Percentiles rank a stretch among this genome's conserved stretches.
These are phyloP conservation scores for Etia nguti DNA, from an alignment of 2,113 vertebrate species.

Conservation along the genomic window DNA sequence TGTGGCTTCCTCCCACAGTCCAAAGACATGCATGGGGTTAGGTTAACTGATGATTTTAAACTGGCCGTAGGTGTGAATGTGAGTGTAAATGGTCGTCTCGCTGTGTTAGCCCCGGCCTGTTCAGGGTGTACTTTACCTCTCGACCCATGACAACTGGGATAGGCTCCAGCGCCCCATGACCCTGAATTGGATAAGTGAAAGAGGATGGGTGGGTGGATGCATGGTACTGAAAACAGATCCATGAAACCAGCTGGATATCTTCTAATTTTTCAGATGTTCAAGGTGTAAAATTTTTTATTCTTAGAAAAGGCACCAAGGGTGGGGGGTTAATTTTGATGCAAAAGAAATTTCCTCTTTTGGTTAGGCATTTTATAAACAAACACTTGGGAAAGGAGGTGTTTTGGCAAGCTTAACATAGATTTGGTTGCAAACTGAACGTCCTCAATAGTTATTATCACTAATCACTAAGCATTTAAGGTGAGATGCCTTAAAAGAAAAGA, in stretches of 20 bases:
- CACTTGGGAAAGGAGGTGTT: neutral
- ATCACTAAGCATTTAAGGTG: neutral
- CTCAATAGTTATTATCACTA: neutral
- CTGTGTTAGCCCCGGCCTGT: neutral
- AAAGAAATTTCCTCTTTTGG: accelerated
- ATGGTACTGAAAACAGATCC: neutral
- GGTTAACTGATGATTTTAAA: neutral
- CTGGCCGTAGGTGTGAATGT: neutral
- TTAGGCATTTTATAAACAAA: accelerated
- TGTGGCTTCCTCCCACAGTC: neutral
- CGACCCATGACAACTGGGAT: neutral
- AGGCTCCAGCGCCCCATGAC: accelerated
- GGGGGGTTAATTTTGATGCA: accelerated
- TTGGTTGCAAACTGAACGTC: neutral
- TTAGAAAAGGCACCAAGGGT: neutral
- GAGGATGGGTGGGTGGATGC: neutral
- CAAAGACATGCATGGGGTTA: neutral
- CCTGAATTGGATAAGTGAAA: neutral
- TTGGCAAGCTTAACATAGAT: neutral
- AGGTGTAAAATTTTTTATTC: neutral
- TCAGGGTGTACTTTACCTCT: accelerated
- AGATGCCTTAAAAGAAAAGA: neutral
- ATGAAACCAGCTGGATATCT: neutral
- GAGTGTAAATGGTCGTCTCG: neutral
- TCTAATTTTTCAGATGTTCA: neutral